phyloP scores from a whole-genome alignment of 2,113 vertebrate species.

The Eublepharis macularius region DNA sequence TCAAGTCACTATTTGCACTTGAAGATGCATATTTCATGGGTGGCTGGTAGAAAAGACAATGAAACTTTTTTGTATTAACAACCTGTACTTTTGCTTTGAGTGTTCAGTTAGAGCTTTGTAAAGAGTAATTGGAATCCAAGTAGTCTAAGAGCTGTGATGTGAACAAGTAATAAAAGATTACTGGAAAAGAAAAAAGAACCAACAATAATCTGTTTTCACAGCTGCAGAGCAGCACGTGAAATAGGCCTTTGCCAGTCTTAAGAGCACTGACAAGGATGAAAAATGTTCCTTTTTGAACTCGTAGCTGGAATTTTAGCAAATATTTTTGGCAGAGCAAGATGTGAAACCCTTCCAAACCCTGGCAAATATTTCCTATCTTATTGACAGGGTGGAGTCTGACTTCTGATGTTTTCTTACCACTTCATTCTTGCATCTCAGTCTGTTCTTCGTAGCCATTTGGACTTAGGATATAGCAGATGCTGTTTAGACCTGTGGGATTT shows the following conservation, averaged over 20 bases:
- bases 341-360: not conserved
- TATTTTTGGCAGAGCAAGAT: slow-evolving; percentile 12
- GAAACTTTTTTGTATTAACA: not conserved
- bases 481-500: not conserved
- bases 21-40: not conserved
- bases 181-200: slow-evolving; percentile 30
- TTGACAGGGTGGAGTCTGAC: not conserved
- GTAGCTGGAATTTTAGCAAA: slow-evolving; percentile 26
- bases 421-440: slow-evolving; percentile 6
- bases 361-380: slow-evolving; percentile 15
- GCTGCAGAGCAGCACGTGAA: slow-evolving; percentile 51
- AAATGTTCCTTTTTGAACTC: slow-evolving; percentile 32
- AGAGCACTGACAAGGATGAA: slow-evolving; percentile 31
- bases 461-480: not conserved
- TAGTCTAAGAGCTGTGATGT: not conserved
- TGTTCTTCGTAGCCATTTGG: not conserved
- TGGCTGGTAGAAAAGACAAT: not conserved
- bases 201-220: slow-evolving; percentile 49
- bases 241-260: slow-evolving; percentile 27
- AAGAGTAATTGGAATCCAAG: slow-evolving; percentile 7
- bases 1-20: not conserved
- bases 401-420: slow-evolving; percentile 7
- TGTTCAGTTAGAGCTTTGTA: not conserved
- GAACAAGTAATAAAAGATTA: slow-evolving; percentile 18
- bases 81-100: not conserved